Conservation (phyloP, 1,140 invertebrate genomes). For the Oncopodura yosiiana region DNA sequence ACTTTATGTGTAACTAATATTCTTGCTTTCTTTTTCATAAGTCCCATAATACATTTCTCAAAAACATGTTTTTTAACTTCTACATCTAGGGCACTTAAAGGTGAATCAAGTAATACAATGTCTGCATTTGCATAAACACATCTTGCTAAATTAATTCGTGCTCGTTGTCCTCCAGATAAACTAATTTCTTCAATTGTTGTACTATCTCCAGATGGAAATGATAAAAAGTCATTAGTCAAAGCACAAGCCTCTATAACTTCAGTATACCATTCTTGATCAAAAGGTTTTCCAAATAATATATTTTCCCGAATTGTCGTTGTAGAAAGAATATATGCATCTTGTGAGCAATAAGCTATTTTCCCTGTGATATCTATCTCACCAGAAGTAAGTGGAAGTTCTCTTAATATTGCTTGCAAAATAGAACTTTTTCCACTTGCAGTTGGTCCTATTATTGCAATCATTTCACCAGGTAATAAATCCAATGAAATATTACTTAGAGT, state of each 20-base stretch:
- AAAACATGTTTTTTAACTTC: conserved; percentile 46
- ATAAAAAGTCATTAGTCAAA: not conserved
- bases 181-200: conserved; percentile 1
- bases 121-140: conserved; percentile 51
- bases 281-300: conserved; percentile 11
- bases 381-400: conserved; percentile 8
- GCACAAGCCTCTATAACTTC: conserved; percentile 9
- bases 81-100: conserved; percentile 44
- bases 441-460: no score
- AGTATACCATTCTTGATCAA: not conserved
- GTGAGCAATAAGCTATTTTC: not conserved
- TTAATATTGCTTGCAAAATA: conserved; percentile 10
- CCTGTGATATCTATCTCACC: not conserved
- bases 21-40: conserved; percentile 38
- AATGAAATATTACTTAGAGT: no score
- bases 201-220: conserved; percentile 1
- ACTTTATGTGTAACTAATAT: conserved; percentile 44
- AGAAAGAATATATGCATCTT: no score
- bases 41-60: conserved; percentile 37
- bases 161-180: conserved; percentile 94
- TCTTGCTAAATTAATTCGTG: conserved; percentile 83
- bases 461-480: no score
- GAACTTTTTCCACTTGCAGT: no score
- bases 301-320: conserved; percentile 10
- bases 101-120: conserved; percentile 46